Evolutionary conservation across 2,888 invertebrate species (phyloP).

Genomic region (Ischnura elegans): DNA sequence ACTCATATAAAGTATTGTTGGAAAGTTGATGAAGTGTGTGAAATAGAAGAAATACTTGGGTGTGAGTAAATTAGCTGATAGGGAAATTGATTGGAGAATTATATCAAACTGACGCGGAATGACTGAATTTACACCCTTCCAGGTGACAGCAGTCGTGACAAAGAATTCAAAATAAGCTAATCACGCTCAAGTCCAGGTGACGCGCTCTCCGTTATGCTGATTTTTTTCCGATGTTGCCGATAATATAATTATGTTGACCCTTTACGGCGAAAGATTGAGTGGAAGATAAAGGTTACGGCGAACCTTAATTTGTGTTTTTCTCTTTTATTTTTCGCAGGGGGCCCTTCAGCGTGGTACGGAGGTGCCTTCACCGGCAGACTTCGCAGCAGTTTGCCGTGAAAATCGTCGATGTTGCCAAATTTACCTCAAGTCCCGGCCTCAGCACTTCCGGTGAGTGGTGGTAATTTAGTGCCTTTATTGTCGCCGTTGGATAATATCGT

Average conservation of each 20-base stretch:
- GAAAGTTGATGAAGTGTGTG: too few species aligned
- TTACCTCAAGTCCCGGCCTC: constrained; percentile 97
- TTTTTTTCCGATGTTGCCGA: neutral
- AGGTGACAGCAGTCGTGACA: too few species aligned
- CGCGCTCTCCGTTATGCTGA: neutral
- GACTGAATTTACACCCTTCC: too few species aligned
- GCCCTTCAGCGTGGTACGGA: constrained; percentile 96
- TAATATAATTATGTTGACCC: neutral
- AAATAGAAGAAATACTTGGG: too few species aligned
- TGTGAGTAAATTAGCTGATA: too few species aligned
- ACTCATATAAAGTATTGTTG: too few species aligned
- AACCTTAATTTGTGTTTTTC: neutral
- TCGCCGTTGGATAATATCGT: constrained; percentile 20
- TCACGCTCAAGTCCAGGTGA: too few species aligned
- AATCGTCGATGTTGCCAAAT: constrained; percentile 98
- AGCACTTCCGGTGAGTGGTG: constrained; percentile 92
- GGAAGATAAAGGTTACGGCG: neutral
- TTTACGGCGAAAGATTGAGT: neutral
- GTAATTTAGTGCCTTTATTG: neutral
- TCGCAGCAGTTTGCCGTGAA: constrained; percentile 98
- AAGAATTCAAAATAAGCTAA: too few species aligned
- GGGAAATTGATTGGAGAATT: too few species aligned
- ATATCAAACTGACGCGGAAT: too few species aligned
- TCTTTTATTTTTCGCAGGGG: constrained; percentile 83
- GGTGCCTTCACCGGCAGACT: constrained; percentile 96